Base-by-base conservation (phyloP, 2,888 invertebrate genomes). In the Lumbricus terrestris region DNA sequence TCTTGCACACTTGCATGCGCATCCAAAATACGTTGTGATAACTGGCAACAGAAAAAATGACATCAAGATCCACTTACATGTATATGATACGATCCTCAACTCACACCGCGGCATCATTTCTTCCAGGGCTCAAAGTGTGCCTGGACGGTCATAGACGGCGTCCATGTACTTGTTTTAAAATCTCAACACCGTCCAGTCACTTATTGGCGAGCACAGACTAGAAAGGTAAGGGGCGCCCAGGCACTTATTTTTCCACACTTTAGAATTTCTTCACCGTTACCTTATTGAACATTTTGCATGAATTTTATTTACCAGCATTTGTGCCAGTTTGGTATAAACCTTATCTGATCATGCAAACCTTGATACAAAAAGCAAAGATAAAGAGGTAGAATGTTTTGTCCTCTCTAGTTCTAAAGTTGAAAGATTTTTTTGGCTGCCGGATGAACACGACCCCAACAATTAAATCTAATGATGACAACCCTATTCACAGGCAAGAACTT, bases 1-100 rank as follows among this genome's bases (percentile, higher is more conserved):
- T 98, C 97, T 94, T 97, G 97, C 0, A 99, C 98, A 95, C 99
- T 99, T 23, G 97, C 97, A 95, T 99, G 99, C 15, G 99, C 98
- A 94, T 99, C 99, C 88, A 98, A 96, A 92, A 99, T 98, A 92
- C 98, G 96, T 93, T 98, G 97, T 0, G 97, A 97, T 93, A 98
- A 34, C 92, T 92, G 90, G 20, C 69, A 69, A 11, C 69, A 69
- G 69, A 69, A 69, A 69, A 69, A 69, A 69, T 69, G 69, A 69
- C 69, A 69, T 69, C 69, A 69, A 69, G 4, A 69, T 69, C 69
- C n/a, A 11, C 13, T 54, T 29, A 54, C 23, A 20, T 20, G 23
- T 54, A 54, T 47, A 47, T 20, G 47, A 69, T 16, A 0, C 69
- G n/a, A 29, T 69, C 29, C n/a, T 69, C 29, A 29, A 69, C 69